A percentile compares a stretch with the other conserved stretches of the same genome.
Conservation (phyloP, 2,113 vertebrate species). For the Stercorarius parasiticus region DNA sequence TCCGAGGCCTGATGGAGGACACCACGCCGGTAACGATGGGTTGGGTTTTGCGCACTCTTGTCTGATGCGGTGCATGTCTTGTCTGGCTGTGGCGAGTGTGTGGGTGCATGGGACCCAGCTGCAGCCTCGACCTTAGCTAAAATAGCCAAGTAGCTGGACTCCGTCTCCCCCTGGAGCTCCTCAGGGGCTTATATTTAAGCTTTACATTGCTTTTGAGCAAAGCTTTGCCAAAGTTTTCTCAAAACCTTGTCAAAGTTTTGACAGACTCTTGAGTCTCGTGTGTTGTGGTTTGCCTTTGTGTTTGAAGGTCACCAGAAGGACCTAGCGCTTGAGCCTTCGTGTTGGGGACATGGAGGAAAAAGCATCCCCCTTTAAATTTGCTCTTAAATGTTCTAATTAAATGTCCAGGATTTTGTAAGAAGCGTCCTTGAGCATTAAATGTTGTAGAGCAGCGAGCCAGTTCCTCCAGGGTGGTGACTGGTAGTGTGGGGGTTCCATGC, state of each 20-base stretch:
- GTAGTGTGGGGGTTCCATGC: accelerated
- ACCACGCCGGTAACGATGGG: conserved; percentile 80
- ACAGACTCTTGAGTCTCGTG: accelerated
- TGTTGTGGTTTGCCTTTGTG: background rate
- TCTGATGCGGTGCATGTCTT: accelerated
- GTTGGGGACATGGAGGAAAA: background rate
- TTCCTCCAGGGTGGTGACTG: background rate
- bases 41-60: accelerated
- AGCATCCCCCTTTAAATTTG: background rate
- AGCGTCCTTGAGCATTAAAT: background rate
- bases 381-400: background rate
- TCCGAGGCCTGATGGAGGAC: conserved; percentile 94
- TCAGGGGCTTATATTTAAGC: background rate
- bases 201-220: background rate
- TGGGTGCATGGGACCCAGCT: accelerated
- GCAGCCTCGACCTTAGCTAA: accelerated
- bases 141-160: background rate
- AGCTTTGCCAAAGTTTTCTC: background rate
- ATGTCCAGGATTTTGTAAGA: background rate
- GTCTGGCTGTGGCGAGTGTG: accelerated
- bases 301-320: background rate
- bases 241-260: background rate
- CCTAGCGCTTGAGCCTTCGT: background rate
- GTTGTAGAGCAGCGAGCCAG: background rate
- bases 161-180: accelerated